phyloP scores from a whole-genome alignment of 2,797 vertebrate genomes.

The Bucorvus abyssinicus region DNA sequence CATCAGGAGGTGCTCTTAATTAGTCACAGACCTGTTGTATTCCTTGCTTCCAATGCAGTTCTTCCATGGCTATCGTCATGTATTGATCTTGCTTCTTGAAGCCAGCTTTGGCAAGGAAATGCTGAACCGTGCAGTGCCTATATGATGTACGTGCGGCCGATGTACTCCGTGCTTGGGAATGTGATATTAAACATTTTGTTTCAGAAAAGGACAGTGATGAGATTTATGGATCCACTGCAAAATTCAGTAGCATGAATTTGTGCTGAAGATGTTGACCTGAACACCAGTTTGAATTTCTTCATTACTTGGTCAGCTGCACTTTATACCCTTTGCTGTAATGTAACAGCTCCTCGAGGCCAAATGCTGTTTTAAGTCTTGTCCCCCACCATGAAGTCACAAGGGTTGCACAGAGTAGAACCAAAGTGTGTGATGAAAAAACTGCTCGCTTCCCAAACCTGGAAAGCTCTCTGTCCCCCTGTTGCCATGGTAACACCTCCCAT shows the following conservation, averaged over 20 bases:
- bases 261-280: neutral
- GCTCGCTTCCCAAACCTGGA: constrained; percentile 16
- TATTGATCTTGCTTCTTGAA: neutral
- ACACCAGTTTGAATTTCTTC: neutral
- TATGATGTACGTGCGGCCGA: neutral
- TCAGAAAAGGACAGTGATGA: neutral
- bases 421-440: neutral
- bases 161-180: neutral
- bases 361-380: neutral
- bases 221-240: neutral
- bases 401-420: neutral
- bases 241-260: neutral
- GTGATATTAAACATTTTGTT: neutral
- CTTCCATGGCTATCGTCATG: neutral
- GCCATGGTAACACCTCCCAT: constrained; percentile 58
- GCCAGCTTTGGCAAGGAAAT: neutral
- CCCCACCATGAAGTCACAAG: neutral
- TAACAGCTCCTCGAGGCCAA: neutral
- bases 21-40: neutral
- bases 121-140: neutral
- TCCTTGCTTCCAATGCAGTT: neutral
- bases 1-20: neutral
- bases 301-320: neutral
- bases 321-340: neutral
- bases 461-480: constrained; percentile 49